A percentile compares a stretch with the other conserved stretches of the same genome.
These are phyloP conservation scores for Drosophila ohnishii DNA, from an alignment of 1,140 invertebrate species.

Conservation along the genomic window DNA sequence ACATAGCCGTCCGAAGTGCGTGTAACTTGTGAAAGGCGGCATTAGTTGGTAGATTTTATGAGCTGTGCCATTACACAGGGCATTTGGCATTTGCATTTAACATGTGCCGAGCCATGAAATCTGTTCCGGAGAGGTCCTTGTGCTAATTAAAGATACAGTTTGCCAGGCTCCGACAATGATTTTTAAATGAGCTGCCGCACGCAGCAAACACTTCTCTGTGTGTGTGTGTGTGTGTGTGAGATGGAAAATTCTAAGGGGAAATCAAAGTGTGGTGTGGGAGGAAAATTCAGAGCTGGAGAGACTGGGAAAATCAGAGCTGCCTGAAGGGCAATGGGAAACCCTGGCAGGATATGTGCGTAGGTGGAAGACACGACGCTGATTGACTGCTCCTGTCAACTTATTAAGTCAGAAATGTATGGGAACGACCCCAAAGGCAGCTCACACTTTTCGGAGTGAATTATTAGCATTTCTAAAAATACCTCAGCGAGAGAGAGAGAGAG, in stretches of 20 bases:
- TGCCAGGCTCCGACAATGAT: slow-evolving; percentile 44
- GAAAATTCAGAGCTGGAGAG: slow-evolving; percentile 1
- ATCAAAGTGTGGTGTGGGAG: neutral
- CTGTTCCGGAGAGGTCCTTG: slow-evolving; percentile 47
- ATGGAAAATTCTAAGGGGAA: slow-evolving; percentile 9
- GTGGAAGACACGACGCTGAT: slow-evolving; percentile 52
- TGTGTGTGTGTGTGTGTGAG: neutral
- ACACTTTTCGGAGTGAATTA: slow-evolving; percentile 50
- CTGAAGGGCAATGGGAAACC: slow-evolving; percentile 9
- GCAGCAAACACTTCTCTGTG: slow-evolving; percentile 2
- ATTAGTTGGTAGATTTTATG: slow-evolving; percentile 76
- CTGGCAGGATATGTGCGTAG: slow-evolving; percentile 32
- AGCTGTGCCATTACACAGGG: slow-evolving; percentile 42
- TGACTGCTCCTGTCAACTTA: slow-evolving; percentile 78
- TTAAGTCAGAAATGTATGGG: slow-evolving; percentile 63
- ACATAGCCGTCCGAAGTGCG: slow-evolving; percentile 17
- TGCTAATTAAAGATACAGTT: slow-evolving; percentile 67
- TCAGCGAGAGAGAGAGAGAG: neutral
- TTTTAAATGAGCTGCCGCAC: slow-evolving; percentile 57
- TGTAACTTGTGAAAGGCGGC: slow-evolving; percentile 33
- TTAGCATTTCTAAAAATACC: slow-evolving; percentile 68
- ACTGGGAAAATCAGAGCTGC: slow-evolving; percentile 16
- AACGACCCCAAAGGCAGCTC: slow-evolving; percentile 16
- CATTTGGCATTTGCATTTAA: slow-evolving; percentile 64
- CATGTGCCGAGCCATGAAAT: slow-evolving; percentile 69